phyloP scores from a whole-genome alignment of 2,888 invertebrate genomes.

The Campaea margaritaria region DNA sequence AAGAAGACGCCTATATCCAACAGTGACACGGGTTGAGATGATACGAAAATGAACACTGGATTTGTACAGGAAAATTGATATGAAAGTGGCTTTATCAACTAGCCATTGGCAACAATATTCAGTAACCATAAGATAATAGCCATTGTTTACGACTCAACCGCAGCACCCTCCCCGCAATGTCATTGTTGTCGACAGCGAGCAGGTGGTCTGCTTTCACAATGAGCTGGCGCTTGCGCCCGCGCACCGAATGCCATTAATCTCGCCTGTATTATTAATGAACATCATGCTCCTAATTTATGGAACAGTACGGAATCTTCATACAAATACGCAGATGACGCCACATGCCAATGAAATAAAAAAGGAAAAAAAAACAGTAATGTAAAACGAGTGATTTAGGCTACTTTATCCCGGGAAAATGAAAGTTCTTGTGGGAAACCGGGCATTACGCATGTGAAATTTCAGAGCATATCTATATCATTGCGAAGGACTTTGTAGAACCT shows the following conservation, averaged over 20 bases:
- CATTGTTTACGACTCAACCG: conserved; percentile 32
- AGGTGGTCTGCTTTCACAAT: conserved; percentile 45
- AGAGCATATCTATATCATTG: too few relatives aligned
- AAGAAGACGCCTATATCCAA: background rate
- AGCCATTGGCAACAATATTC: conserved; percentile 7
- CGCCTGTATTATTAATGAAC: conserved; percentile 34
- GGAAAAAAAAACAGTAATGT: too few relatives aligned
- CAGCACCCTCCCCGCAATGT: conserved; percentile 29
- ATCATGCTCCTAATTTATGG: conserved; percentile 1
- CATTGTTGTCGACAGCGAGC: conserved; percentile 36
- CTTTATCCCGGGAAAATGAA: too few relatives aligned
- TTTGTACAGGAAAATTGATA: conserved; percentile 1
- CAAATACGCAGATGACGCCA: background rate
- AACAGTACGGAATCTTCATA: conserved; percentile 12
- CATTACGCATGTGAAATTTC: too few relatives aligned
- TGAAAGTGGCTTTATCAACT: conserved; percentile 17
- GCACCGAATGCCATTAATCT: conserved; percentile 35
- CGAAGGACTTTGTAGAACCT: too few relatives aligned
- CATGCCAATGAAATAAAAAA: background rate
- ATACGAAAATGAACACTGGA: too few relatives aligned
- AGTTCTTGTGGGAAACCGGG: too few relatives aligned
- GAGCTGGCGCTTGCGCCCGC: conserved; percentile 33
- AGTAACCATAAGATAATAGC: conserved; percentile 12
- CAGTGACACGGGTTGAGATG: too few relatives aligned
- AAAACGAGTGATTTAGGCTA: too few relatives aligned